Percentiles rank a stretch among this genome's conserved stretches.
phyloP scores from a whole-genome alignment of 2,888 invertebrate species.

The Toxonevra muliebris region DNA sequence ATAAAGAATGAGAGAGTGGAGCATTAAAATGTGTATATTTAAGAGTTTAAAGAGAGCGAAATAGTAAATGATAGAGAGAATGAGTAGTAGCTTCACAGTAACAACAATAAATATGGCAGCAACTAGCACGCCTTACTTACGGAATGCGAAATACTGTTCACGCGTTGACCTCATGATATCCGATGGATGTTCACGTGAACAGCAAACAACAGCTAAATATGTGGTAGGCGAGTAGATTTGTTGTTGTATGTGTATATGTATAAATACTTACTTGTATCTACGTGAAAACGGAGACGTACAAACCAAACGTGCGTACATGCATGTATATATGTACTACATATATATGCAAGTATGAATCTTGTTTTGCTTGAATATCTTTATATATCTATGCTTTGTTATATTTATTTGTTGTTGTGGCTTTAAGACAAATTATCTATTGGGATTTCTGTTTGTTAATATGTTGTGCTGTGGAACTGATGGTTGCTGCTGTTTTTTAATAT shows the following conservation, averaged over 20 bases:
- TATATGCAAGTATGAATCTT: neutral
- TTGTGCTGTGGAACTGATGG: neutral
- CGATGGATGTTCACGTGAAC: conserved; percentile 71
- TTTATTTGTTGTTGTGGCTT: too few species aligned
- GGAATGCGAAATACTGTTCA: conserved; percentile 66
- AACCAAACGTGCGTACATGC: neutral
- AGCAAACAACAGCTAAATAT: too few species aligned
- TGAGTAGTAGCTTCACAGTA: conserved; percentile 19
- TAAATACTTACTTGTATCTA: too few species aligned
- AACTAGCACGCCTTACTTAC: conserved; percentile 50
- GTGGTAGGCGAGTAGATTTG: neutral
- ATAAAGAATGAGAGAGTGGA: conserved; percentile 5
- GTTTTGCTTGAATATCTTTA: too few species aligned
- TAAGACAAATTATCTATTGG: too few species aligned
- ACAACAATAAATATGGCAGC: conserved; percentile 24
- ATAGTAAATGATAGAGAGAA: neutral
- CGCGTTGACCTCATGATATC: conserved; percentile 80
- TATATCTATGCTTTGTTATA: too few species aligned
- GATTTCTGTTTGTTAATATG: too few species aligned
- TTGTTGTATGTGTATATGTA: neutral
- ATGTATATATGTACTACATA: neutral
- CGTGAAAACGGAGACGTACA: neutral
- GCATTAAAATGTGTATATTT: neutral
- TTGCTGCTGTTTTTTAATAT: neutral
- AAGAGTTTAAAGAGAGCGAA: neutral